phyloP scores from a whole-genome alignment of 2,888 invertebrate genomes.

The Hyalella azteca region DNA sequence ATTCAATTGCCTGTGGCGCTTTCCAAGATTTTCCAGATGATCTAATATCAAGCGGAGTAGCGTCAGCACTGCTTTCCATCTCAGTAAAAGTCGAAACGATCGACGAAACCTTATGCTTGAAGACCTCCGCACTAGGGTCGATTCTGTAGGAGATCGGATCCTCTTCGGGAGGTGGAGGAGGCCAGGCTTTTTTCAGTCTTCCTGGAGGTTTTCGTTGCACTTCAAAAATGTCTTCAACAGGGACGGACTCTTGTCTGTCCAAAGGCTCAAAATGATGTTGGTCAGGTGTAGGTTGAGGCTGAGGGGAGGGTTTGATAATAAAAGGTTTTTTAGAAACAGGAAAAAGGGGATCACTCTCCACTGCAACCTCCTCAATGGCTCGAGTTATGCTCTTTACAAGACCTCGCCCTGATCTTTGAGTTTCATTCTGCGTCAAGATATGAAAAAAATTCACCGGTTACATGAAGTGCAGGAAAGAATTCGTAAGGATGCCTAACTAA shows the following conservation, averaged over 20 bases:
- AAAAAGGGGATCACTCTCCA: conserved; percentile 42
- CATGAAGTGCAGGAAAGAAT: neutral
- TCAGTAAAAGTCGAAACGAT: conserved; percentile 50
- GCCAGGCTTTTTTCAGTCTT: conserved; percentile 51
- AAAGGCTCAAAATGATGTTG: conserved; percentile 29
- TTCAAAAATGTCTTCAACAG: conserved; percentile 39
- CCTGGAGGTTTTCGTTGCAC: conserved; percentile 44
- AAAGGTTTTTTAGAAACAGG: conserved; percentile 47
- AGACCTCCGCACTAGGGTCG: conserved; percentile 49
- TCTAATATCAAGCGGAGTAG: conserved; percentile 1
- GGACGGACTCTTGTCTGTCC: conserved; percentile 13
- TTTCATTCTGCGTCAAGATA: conserved; percentile 50
- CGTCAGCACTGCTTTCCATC: conserved; percentile 28
- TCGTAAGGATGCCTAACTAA: too few relatives aligned
- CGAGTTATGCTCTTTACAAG: conserved; percentile 55
- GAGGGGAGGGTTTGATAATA: conserved; percentile 37
- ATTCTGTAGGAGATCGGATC: conserved; percentile 40
- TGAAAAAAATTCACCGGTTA: conserved; percentile 42
- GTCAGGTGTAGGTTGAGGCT: conserved; percentile 30
- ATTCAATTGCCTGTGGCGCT: neutral
- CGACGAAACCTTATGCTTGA: conserved; percentile 45
- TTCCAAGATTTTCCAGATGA: conserved; percentile 21
- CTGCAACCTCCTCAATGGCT: conserved; percentile 55
- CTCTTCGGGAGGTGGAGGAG: conserved; percentile 44
- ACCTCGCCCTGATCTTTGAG: conserved; percentile 48